Evolutionary conservation across 2,888 invertebrate genomes (phyloP).

Genomic region (Ashinkailepas kermadecensis): DNA sequence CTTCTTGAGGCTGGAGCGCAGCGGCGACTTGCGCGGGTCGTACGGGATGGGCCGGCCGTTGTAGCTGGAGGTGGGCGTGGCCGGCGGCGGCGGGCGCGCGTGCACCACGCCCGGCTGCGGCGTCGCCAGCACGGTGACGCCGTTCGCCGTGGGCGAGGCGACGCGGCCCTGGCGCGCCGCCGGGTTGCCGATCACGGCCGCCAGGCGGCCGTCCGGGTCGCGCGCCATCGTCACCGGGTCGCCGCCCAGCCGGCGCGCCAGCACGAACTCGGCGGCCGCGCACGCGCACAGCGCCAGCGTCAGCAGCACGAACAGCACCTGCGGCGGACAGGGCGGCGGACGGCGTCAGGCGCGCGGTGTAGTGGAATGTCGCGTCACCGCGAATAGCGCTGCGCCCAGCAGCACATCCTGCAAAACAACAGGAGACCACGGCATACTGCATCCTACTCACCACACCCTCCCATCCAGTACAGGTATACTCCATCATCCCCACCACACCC

Average conservation of each 20-base stretch:
- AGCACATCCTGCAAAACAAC: too few relatives aligned
- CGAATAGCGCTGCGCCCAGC: too few relatives aligned
- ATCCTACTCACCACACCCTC: too few relatives aligned
- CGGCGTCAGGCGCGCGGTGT: background rate
- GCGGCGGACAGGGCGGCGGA: background rate
- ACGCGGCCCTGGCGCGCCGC: background rate
- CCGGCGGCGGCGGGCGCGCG: background rate
- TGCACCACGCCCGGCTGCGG: background rate
- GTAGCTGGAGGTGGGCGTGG: background rate
- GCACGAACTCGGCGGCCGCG: slow-evolving; percentile 21
- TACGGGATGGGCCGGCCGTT: slow-evolving; percentile 7
- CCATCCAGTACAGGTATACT: too few relatives aligned
- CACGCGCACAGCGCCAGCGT: background rate
- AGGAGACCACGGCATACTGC: too few relatives aligned
- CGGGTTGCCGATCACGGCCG: slow-evolving; percentile 23
- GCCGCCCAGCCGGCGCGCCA: slow-evolving; percentile 23
- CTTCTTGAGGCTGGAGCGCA: slow-evolving; percentile 22
- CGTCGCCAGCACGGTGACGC: background rate
- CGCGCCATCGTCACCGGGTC: slow-evolving; percentile 22
- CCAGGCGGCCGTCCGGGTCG: slow-evolving; percentile 17
- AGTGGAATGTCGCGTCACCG: too few relatives aligned
- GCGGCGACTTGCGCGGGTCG: slow-evolving; percentile 22
- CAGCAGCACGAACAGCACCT: slow-evolving; percentile 23
- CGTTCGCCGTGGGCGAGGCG: background rate
- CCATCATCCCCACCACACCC: too few relatives aligned